Base-by-base conservation (phyloP, 2,113 vertebrate genomes). In the Lates calcarifer region DNA sequence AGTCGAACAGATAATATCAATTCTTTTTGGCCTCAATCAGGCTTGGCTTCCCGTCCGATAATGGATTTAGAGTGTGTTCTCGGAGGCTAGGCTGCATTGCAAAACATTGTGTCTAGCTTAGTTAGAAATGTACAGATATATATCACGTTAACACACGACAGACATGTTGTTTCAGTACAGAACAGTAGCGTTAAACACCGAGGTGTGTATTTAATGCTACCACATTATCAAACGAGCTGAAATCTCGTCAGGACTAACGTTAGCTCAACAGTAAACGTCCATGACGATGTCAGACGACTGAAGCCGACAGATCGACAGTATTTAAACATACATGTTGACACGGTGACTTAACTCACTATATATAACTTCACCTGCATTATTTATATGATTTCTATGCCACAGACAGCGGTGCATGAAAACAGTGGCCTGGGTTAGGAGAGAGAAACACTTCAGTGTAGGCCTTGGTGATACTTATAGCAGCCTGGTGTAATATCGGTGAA, bases 361-460 rank as follows among this genome's bases (percentile, higher is more conserved):
- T 20, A 1, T 5, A 57, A 29, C 17, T 33, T 43, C 20, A 43
- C 24, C 24, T 13, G 5, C 20, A 6, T 20, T 53, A 26, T 75
- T 6, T 0, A 8, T 11, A 29, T 29, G 0, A 1, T 13, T 33
- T 53, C 0, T 67, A 45, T 28, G 3, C 29, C n/a, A 3, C 10
- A 29, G 0, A 22, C 74, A 31, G 41, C 5, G 15, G 33, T 22
- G 17, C 20, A 10, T 31, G 26, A 6, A 63, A 28, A 75, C 51
- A 49, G 57, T 26, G 68, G 61, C 69, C 68, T 51, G 45, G 61
- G n/a, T 51, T 0, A 14, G 28, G n/a, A 43, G 11, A 24, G 14
- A 45, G 33, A 31, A 3, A 77, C 45, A 77, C 33, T 74, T 69
- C 13, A 79, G 24, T 1, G 37, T 64, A 91, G 91, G 90, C 89